Conservation (phyloP, 2,888 invertebrate genomes). For the Trissolcus brochymenae region DNA sequence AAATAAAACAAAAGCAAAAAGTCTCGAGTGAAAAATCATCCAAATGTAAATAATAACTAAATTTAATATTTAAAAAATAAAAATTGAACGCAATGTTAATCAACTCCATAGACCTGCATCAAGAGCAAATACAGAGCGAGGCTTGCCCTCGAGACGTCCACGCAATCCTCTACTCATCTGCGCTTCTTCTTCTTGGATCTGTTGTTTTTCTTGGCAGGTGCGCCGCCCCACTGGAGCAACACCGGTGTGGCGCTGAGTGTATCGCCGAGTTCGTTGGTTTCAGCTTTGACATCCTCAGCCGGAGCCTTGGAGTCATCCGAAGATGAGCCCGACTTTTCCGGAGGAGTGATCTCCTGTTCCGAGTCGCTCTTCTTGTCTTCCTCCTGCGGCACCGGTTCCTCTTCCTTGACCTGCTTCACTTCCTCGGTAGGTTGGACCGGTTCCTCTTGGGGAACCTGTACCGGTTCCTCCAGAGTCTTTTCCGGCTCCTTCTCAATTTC, state of each 20-base stretch:
- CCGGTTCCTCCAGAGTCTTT: background rate
- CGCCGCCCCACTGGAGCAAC: conserved; percentile 32
- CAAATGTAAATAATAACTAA: background rate
- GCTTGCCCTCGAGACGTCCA: conserved; percentile 75
- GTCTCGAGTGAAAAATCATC: conserved; percentile 41
- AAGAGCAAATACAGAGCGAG: conserved; percentile 74
- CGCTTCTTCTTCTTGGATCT: conserved; percentile 74
- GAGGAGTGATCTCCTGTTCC: conserved; percentile 60
- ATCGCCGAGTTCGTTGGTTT: conserved; percentile 27
- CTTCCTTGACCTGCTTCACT: background rate
- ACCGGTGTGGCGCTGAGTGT: conserved; percentile 12
- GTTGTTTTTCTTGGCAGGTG: conserved; percentile 66
- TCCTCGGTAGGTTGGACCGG: background rate
- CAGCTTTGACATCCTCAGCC: conserved; percentile 59
- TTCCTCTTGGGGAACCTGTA: too few relatives aligned
- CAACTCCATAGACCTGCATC: conserved; percentile 74
- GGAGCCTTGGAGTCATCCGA: conserved; percentile 67
- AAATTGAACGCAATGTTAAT: conserved; percentile 63
- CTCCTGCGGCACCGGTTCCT: conserved; percentile 4
- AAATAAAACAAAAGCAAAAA: conserved; percentile 1
- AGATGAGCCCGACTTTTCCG: conserved; percentile 66
- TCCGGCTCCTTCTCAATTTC: background rate
- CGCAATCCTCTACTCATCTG: conserved; percentile 76
- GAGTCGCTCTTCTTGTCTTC: conserved; percentile 65
- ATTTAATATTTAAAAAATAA: background rate